These are phyloP conservation scores for Scolopax mira DNA, from an alignment of 2,113 vertebrate species.

Conservation along the genomic window DNA sequence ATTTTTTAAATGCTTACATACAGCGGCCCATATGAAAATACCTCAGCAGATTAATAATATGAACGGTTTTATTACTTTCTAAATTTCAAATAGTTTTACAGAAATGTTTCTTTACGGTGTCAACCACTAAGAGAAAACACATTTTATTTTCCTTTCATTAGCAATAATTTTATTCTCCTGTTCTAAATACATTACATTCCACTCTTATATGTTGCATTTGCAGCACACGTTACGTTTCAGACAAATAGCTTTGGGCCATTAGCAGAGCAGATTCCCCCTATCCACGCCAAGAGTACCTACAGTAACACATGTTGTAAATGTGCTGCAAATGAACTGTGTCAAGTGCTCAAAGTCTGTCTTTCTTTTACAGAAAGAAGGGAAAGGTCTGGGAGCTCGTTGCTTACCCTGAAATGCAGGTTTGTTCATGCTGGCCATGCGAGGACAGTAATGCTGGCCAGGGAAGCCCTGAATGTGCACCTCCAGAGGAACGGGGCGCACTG, in stretches of 20 bases:
- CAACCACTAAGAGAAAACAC: slow-evolving; percentile 35
- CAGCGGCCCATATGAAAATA: slow-evolving; percentile 29
- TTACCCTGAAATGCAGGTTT: slow-evolving; percentile 96
- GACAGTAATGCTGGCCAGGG: slow-evolving; percentile 97
- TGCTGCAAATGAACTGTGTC: background rate
- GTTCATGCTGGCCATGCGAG: slow-evolving; percentile 99
- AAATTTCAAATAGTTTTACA: slow-evolving; percentile 51
- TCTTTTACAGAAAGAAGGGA: background rate
- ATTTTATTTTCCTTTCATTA: slow-evolving; percentile 39
- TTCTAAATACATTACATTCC: slow-evolving; percentile 23
- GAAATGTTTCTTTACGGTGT: slow-evolving; percentile 36
- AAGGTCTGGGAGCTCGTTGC: background rate
- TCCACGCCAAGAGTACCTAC: slow-evolving; percentile 23
- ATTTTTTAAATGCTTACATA: slow-evolving; percentile 33
- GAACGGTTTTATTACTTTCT: slow-evolving; percentile 34
- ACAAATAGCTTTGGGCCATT: slow-evolving; percentile 28
- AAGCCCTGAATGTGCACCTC: slow-evolving; percentile 98
- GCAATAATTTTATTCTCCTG: slow-evolving; percentile 40
- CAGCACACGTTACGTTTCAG: slow-evolving; percentile 17
- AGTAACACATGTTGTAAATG: slow-evolving; percentile 11
- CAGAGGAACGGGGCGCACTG: slow-evolving; percentile 94
- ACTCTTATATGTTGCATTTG: background rate
- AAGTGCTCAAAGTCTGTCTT: background rate
- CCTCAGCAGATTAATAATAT: slow-evolving; percentile 31
- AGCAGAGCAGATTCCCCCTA: background rate